These are phyloP conservation scores for Platanista minor DNA, from an alignment of 2,113 vertebrate species.

Conservation along the genomic window DNA sequence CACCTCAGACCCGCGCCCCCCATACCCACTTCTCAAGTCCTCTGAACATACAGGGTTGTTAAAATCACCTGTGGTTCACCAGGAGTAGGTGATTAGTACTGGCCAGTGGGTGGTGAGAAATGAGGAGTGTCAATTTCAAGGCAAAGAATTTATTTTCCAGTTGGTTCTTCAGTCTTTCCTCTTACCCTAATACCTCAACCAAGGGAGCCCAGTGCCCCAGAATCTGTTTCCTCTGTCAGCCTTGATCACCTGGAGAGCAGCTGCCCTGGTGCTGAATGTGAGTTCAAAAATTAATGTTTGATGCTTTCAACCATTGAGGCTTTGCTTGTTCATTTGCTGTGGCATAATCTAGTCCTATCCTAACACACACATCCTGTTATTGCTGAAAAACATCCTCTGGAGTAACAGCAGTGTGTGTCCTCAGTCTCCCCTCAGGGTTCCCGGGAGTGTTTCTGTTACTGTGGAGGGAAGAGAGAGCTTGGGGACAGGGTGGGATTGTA, in stretches of 20 bases:
- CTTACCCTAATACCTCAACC: background rate
- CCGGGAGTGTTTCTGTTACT: background rate
- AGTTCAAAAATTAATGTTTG: background rate
- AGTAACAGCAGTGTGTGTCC: background rate
- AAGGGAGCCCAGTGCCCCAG: background rate
- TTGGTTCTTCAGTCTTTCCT: background rate
- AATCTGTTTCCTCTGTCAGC: background rate
- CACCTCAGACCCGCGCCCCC: background rate
- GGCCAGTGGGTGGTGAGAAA: background rate
- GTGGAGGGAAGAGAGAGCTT: background rate
- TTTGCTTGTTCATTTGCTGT: background rate
- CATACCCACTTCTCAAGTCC: background rate
- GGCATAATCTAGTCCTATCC: background rate
- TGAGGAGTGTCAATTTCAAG: background rate
- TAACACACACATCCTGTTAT: background rate
- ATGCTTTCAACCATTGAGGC: background rate
- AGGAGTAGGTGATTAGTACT: too few relatives aligned
- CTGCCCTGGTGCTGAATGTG: background rate
- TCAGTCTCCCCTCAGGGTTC: background rate
- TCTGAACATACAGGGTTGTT: background rate
- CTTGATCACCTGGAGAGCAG: background rate
- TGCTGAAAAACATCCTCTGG: background rate
- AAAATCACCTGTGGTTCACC: background rate
- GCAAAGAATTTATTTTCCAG: background rate
- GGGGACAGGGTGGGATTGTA: background rate